Evolutionary conservation across 37 sponge, comb jelly and placozoan species (phyloP).

Genomic region (Bolinopsis microptera): DNA sequence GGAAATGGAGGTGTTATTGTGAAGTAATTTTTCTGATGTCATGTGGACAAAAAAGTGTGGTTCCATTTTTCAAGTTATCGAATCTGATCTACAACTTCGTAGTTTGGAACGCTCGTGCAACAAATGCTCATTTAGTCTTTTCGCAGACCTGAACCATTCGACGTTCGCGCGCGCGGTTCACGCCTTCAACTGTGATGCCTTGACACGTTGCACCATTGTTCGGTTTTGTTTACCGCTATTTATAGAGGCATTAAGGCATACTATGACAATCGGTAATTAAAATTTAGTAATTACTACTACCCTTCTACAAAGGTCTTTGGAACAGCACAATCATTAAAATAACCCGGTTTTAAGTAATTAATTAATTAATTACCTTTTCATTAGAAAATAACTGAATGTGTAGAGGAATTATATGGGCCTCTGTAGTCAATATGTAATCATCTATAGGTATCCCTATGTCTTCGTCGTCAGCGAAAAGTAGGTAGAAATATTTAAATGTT

Average conservation of each 20-base stretch:
- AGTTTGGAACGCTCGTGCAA: background rate
- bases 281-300: no score
- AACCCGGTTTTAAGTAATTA: no score
- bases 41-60: background rate
- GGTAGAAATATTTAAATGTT: constrained; percentile 93
- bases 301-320: no score
- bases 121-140: background rate
- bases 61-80: background rate
- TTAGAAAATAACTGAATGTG: constrained; percentile 34
- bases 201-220: background rate
- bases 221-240: background rate
- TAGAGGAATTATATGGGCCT: constrained; percentile 91
- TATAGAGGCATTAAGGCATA: no score
- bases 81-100: background rate
- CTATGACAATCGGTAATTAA: no score
- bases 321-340: no score
- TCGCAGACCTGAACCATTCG: background rate
- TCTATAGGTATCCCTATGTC: constrained; percentile 82
- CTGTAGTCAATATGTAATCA: constrained; percentile 91
- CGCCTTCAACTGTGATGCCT: background rate
- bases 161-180: background rate
- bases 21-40: background rate
- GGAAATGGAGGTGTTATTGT: no score
- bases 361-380: no score
- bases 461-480: constrained; percentile 85